Percentiles rank a stretch among this genome's conserved stretches.
phyloP scores from a whole-genome alignment of 1,140 invertebrate species.

The Metaphire vulgaris region DNA sequence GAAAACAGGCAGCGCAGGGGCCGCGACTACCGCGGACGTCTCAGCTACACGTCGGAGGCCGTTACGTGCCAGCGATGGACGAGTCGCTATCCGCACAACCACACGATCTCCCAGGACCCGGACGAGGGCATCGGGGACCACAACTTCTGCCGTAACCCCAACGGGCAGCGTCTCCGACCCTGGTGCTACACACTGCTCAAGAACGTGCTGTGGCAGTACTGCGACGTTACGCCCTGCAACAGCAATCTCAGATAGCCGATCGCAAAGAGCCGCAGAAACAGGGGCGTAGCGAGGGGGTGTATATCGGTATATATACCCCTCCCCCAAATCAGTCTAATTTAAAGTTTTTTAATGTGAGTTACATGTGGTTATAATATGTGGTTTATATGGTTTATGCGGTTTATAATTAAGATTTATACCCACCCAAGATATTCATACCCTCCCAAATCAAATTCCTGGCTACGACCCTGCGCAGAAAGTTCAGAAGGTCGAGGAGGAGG shows the following conservation, averaged over 20 bases:
- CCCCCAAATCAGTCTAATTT: too few species aligned
- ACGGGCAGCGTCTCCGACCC: conserved; percentile 79
- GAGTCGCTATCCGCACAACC: conserved; percentile 42
- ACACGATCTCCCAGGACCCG: conserved; percentile 21
- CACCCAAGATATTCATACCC: too few species aligned
- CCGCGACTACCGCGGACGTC: conserved; percentile 41
- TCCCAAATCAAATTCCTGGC: too few species aligned
- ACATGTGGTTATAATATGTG: too few species aligned
- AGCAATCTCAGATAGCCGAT: not conserved
- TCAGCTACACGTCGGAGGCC: conserved; percentile 38
- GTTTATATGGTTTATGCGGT: too few species aligned
- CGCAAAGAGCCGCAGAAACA: too few species aligned
- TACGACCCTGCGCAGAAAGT: too few species aligned
- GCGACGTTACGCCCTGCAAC: conserved; percentile 74
- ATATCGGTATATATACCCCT: too few species aligned
- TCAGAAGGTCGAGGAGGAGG: too few species aligned
- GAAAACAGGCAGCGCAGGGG: conserved; percentile 26
- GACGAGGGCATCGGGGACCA: conserved; percentile 6
- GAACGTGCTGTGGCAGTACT: conserved; percentile 79
- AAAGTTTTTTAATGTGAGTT: too few species aligned
- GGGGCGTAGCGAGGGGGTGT: too few species aligned
- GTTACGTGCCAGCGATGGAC: conserved; percentile 45
- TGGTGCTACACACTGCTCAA: conserved; percentile 87
- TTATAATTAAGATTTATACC: too few species aligned
- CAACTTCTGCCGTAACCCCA: conserved; percentile 92